Evolutionary conservation across 2,888 invertebrate species (phyloP), one percentile per base, ranked within the genome.

Genomic region (Schizaphis graminum): DNA sequence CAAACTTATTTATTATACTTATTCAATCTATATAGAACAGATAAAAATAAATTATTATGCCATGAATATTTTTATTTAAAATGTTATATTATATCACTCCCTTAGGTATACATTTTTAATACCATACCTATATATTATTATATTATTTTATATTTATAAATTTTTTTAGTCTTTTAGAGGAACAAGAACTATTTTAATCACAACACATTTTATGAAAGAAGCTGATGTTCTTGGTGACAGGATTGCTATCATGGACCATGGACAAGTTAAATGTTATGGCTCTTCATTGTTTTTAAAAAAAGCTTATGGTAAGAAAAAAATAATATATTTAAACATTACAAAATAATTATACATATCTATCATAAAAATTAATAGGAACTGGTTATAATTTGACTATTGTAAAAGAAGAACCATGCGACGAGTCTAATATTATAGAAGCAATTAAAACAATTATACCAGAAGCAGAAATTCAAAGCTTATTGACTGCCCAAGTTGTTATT

Each of bases 181-280:
- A 94, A 96, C 97, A 4, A 97, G 98, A 95, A 98, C 98, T 0
- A 98, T 99, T 95, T 96, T 99, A 28, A 97, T 99, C 91, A 98
- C 98, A 28, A 99, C 99, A 0, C 99, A 99, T 96, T 98, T 98
- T 96, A 99, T 99, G 98, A 99, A 99, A 96, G 99, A 99, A 96
- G 99, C 99, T 7, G 99, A 99, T 96, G 97, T 98, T 86, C 96
- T 99, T 7, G 99, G 98, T 0, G 98, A 99, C 96, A 97, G 98
- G 95, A 98, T 99, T 95, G 98, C 98, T 0, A 98, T 99, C 95
- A 97, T 99, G 96, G 97, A 97, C 95, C 96, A 96, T 94, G 98
- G 98, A 41, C 96, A 96, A 67, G 96, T 99, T 91, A 97, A 97
- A 95, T 98, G 98, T 95, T 97, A 97, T 95, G 99, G 98, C 53